Base-by-base conservation (phyloP, 2,888 invertebrate species). In the Nomada fucata region DNA sequence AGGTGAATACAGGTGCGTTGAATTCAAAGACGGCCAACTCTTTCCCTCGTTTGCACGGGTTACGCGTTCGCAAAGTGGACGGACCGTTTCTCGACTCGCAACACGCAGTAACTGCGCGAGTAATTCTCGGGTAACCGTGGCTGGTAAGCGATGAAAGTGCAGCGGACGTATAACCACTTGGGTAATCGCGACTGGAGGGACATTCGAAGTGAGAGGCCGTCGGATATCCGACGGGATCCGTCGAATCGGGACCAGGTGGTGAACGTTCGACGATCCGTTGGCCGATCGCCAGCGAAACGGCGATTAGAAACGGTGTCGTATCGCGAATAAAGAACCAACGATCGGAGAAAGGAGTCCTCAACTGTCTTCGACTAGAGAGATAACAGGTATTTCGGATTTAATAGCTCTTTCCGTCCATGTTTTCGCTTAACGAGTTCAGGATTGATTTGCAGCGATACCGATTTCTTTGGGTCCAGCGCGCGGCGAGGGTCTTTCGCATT, bases 151-250 rank as follows among this genome's bases (percentile, higher is more conserved):
- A 90, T 85, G 89, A 90, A 90, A 90, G 90, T 89, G 84, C 86
- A 74, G 79, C 84, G 84, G 84, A 87, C 85, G 57, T 86, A 88
- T 86, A 84, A 87, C 83, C 88, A 88, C 89, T 89, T 90, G 84
- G 86, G 84, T 90, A 90, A 90, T 90, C 90, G 86, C 78, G 79
- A 72, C 68, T 79, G 82, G 83, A 82, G 88, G 86, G 86, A 86
- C 86, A 86, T 81, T 79, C 84, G 55, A 53, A 36, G 72, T 69
- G 64, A 57, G 70, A 71, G 69, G 63, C 64, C 47, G 67, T 67
- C 71, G 71, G 67, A 77, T 68, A 52, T 80, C 71, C 63, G 80
- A 73, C 26, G 64, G 42, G 61, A 15, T 47, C 71, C 67, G 64
- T 52, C 57, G 57, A 70, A 79, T 65, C 69, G 76, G 23, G 76